phyloP scores from a whole-genome alignment of 2,888 invertebrate genomes.

The Tromatobia lineatoria region DNA sequence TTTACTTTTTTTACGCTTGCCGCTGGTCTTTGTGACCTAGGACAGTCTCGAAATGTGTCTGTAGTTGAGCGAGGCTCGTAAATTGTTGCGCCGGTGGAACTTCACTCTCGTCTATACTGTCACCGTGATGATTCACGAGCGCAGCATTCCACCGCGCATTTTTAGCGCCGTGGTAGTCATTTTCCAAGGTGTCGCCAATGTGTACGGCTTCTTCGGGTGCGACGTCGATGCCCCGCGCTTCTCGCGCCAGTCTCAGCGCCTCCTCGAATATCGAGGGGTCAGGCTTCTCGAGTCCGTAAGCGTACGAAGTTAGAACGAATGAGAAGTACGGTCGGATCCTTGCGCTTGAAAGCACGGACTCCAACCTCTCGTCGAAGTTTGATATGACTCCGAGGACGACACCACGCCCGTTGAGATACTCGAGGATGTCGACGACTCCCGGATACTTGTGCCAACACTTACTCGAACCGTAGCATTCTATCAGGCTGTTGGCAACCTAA shows the following conservation, averaged over 20 bases:
- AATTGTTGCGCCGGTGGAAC: slow-evolving; percentile 70
- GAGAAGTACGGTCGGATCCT: slow-evolving; percentile 91
- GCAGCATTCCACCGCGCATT: slow-evolving; percentile 92
- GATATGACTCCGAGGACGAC: slow-evolving; percentile 91
- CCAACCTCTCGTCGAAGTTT: slow-evolving; percentile 94
- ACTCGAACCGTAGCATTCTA: slow-evolving; percentile 90
- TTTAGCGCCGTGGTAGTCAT: slow-evolving; percentile 93
- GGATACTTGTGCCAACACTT: slow-evolving; percentile 91
- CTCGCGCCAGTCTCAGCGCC: slow-evolving; percentile 87
- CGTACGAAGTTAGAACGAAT: slow-evolving; percentile 93
- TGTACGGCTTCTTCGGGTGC: slow-evolving; percentile 90
- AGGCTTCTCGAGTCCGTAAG: slow-evolving; percentile 92
- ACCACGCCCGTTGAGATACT: slow-evolving; percentile 86
- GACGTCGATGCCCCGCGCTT: slow-evolving; percentile 64
- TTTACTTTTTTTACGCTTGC: not conserved
- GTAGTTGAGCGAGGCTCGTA: slow-evolving; percentile 76
- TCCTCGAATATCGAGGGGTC: slow-evolving; percentile 89
- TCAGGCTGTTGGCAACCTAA: slow-evolving; percentile 88
- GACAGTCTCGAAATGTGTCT: slow-evolving; percentile 71
- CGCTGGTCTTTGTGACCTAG: not conserved
- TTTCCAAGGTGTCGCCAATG: slow-evolving; percentile 91
- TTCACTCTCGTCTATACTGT: slow-evolving; percentile 53
- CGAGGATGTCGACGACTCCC: slow-evolving; percentile 89
- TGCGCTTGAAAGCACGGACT: slow-evolving; percentile 89
- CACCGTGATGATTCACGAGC: slow-evolving; percentile 79